Evolutionary conservation across 2,113 vertebrate species (phyloP).

Genomic region (Melospiza georgiana): DNA sequence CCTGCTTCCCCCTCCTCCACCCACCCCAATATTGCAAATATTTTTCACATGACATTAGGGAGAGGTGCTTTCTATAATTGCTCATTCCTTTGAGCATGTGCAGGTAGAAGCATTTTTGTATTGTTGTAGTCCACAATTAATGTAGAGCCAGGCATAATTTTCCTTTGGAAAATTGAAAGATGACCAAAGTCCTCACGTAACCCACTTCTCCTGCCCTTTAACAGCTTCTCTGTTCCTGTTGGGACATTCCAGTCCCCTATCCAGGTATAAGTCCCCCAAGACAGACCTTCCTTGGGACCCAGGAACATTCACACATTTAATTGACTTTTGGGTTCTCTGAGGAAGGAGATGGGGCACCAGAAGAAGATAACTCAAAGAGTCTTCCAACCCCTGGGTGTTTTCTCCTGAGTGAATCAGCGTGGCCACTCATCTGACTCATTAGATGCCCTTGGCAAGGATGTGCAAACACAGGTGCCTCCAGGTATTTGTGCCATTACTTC

Average conservation of each 20-base stretch:
- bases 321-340: not conserved
- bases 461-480: accelerated
- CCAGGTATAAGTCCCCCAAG: accelerated
- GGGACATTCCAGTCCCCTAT: accelerated
- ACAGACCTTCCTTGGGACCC: not conserved
- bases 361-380: accelerated
- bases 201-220: not conserved
- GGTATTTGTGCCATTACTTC: not conserved
- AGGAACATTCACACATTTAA: not conserved
- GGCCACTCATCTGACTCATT: not conserved
- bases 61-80: not conserved
- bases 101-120: not conserved
- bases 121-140: not conserved
- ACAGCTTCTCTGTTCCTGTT: not conserved
- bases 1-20: accelerated
- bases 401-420: not conserved
- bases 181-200: not conserved
- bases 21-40: not conserved
- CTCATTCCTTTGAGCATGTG: not conserved
- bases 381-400: not conserved
- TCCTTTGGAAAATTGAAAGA: not conserved
- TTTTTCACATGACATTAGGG: not conserved
- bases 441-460: not conserved
- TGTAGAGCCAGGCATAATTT: not conserved
- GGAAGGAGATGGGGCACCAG: not conserved